Evolutionary conservation across 2,888 invertebrate species (phyloP).

Genomic region (Sesia bembeciformis): DNA sequence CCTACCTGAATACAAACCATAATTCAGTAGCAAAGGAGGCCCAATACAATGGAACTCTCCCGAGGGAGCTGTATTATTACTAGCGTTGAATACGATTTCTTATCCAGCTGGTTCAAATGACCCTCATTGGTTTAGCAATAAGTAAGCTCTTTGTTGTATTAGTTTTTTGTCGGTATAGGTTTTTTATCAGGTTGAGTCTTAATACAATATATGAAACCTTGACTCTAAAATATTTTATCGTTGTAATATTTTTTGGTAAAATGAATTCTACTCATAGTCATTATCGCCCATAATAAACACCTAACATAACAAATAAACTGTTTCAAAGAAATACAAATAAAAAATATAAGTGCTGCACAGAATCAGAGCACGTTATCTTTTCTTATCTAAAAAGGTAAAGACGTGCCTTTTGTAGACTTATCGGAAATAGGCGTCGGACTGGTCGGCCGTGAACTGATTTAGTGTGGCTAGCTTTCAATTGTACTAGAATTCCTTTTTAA

Average conservation of each 20-base stretch:
- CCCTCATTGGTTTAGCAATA: background rate
- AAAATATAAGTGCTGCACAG: too few relatives aligned
- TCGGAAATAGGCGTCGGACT: background rate
- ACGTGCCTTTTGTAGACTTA: background rate
- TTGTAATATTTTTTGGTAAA: too few relatives aligned
- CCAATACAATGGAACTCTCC: slow-evolving; percentile 19
- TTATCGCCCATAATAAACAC: too few relatives aligned
- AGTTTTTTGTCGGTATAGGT: background rate
- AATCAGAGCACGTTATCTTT: background rate
- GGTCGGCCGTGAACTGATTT: background rate
- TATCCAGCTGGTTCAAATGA: slow-evolving; percentile 1
- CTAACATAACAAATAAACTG: too few relatives aligned
- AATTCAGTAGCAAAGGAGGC: slow-evolving; percentile 10
- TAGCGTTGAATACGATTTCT: slow-evolving; percentile 6
- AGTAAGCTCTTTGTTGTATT: background rate
- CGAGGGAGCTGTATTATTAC: slow-evolving; percentile 10
- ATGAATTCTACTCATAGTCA: too few relatives aligned
- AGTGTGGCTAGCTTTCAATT: background rate
- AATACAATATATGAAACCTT: too few relatives aligned
- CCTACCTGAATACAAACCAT: slow-evolving; percentile 5
- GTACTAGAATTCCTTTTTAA: background rate
- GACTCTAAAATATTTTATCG: too few relatives aligned
- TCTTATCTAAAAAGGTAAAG: background rate
- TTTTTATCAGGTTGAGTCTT: background rate
- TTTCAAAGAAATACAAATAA: too few relatives aligned